Conservation (phyloP, 2,113 vertebrate genomes). For the Lagenorhynchus albirostris region DNA sequence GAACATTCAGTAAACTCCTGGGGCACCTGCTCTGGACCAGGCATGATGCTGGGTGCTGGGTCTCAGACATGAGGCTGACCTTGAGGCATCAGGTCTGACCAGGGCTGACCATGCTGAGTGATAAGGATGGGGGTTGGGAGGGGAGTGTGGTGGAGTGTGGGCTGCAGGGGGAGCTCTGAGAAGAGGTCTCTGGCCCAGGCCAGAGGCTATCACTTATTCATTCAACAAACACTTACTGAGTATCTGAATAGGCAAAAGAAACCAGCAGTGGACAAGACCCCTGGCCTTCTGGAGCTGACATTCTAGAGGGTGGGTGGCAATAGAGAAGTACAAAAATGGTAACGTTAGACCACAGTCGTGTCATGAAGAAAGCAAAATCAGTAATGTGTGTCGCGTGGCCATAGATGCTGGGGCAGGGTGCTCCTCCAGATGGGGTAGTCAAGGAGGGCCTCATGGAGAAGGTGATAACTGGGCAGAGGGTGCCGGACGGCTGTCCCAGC, state of each 20-base stretch:
- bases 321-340: neutral
- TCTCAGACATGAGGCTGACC: neutral
- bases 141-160: neutral
- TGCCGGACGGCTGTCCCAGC: neutral
- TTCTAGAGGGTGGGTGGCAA: no score
- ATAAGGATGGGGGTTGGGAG: no score
- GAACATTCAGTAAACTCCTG: neutral
- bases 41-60: rapidly evolving
- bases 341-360: neutral
- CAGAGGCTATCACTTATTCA: neutral
- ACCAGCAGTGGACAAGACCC: no score
- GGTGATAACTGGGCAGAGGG: neutral
- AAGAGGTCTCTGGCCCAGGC: neutral
- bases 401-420: no score
- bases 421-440: neutral
- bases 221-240: neutral
- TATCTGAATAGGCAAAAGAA: neutral
- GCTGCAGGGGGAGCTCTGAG: neutral
- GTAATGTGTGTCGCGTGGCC: neutral
- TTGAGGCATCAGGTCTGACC: neutral
- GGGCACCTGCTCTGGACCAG: neutral
- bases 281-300: neutral
- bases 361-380: neutral
- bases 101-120: neutral
- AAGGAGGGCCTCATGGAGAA: neutral